These are phyloP conservation scores for Squalus acanthias DNA, from an alignment of 2,797 vertebrate genomes.

Conservation along the genomic window DNA sequence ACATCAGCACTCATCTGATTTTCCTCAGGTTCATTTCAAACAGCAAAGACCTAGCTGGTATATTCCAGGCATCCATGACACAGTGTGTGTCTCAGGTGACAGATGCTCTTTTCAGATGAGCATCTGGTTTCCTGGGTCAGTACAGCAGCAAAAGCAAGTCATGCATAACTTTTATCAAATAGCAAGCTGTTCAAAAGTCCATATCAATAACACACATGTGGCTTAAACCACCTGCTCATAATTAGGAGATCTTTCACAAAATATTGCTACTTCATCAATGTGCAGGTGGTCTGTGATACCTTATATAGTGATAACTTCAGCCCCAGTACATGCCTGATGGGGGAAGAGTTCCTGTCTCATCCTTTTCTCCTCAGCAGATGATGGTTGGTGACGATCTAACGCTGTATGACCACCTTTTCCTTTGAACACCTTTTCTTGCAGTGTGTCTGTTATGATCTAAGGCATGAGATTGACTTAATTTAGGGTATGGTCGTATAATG, in stretches of 20 bases:
- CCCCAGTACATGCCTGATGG: neutral
- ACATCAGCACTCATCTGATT: neutral
- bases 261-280: neutral
- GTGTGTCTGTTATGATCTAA: neutral
- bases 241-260: neutral
- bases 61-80: neutral
- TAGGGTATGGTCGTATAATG: neutral
- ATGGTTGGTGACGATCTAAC: neutral
- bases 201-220: neutral
- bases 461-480: neutral
- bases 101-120: conserved; percentile 5
- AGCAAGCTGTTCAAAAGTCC: neutral
- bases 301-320: neutral
- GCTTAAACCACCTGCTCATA: neutral
- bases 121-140: conserved; percentile 7
- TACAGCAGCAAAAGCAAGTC: neutral
- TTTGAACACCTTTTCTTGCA: neutral
- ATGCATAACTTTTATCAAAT: neutral
- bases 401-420: neutral
- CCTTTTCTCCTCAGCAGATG: neutral
- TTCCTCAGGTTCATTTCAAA: neutral
- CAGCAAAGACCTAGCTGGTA: too few relatives aligned
- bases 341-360: neutral
- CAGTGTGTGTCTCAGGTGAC: neutral
- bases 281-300: neutral